phyloP scores from a whole-genome alignment of 2,888 invertebrate species.

The Melangyna quadrimaculata region DNA sequence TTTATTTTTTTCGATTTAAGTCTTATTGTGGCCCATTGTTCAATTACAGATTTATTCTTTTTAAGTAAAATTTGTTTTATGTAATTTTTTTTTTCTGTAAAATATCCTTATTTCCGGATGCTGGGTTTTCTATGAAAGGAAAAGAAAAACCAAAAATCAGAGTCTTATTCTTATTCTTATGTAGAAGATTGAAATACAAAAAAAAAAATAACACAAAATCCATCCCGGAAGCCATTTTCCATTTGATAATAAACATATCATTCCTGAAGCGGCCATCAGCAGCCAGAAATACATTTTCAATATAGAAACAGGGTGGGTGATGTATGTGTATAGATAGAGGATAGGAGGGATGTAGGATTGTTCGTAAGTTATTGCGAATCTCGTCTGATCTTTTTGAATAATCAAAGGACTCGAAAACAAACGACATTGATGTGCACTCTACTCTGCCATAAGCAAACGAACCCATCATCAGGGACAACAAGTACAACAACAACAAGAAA shows the following conservation, averaged over 20 bases:
- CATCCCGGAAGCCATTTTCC: constrained; percentile 67
- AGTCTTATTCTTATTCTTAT: constrained; percentile 27
- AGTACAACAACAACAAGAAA: constrained; percentile 13
- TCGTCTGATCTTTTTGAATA: constrained; percentile 66
- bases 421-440: constrained; percentile 54
- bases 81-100: neutral
- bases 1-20: constrained; percentile 55
- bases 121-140: neutral
- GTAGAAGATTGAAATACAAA: neutral
- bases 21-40: constrained; percentile 45
- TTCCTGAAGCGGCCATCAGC: constrained; percentile 11
- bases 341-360: neutral
- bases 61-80: constrained; percentile 13
- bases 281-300: neutral
- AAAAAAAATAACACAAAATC: neutral
- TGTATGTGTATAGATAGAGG: too few species aligned
- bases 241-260: constrained; percentile 61
- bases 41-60: constrained; percentile 64
- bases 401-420: constrained; percentile 59
- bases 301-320: neutral
- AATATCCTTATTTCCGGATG: constrained; percentile 39
- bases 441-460: constrained; percentile 29
- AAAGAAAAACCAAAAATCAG: constrained; percentile 44
- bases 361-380: constrained; percentile 56
- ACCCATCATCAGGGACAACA: constrained; percentile 4